A percentile compares a stretch with the other conserved stretches of the same genome.
Conservation (phyloP, 2,113 vertebrate genomes). For the Fulica atra region DNA sequence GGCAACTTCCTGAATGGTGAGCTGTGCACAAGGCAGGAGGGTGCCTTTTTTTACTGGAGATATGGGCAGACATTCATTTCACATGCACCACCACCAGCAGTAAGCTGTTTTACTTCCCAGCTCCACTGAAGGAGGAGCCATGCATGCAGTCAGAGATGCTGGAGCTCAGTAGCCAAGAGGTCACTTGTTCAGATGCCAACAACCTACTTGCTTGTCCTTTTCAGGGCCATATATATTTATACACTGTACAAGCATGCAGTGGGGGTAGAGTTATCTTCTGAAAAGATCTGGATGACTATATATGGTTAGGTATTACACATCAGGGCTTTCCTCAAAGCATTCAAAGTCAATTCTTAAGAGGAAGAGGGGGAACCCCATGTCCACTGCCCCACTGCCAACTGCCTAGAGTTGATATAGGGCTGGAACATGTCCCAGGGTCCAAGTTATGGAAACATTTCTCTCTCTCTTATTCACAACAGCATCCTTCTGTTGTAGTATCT, state of each 20-base stretch:
- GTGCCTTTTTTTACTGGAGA: not conserved
- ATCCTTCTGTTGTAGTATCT: not conserved
- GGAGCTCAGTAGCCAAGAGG: not conserved
- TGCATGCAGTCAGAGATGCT: not conserved
- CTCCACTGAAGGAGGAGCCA: not conserved
- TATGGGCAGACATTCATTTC: not conserved
- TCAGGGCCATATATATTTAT: not conserved
- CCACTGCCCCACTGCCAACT: not conserved
- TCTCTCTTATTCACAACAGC: not conserved
- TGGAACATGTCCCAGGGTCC: not conserved
- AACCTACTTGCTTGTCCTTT: not conserved
- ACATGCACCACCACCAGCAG: not conserved
- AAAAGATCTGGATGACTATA: not conserved
- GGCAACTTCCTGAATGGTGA: not conserved
- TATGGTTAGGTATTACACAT: not conserved
- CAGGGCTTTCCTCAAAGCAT: not conserved
- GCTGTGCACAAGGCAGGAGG: fast-evolving
- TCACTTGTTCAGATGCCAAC: not conserved
- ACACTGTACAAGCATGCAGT: not conserved
- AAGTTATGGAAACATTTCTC: not conserved
- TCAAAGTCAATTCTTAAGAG: not conserved
- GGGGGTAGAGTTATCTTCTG: not conserved
- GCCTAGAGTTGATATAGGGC: not conserved
- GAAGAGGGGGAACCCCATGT: fast-evolving
- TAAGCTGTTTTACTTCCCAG: not conserved